phyloP scores from a whole-genome alignment of 1,140 invertebrate species.

The Metopolophium dirhodum region DNA sequence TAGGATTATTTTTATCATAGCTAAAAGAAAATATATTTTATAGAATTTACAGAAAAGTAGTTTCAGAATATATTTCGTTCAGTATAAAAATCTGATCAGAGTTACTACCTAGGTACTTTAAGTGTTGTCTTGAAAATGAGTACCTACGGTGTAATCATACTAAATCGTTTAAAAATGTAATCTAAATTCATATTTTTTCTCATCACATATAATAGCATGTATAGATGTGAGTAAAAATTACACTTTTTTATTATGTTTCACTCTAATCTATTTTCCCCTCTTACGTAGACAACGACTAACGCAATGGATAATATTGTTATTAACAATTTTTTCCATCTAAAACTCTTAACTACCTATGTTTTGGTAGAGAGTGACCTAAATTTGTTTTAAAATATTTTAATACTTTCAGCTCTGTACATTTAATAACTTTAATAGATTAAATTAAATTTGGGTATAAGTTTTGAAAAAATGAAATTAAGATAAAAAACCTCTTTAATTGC shows the following conservation, averaged over 20 bases:
- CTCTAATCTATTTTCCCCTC: neutral
- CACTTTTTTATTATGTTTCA: neutral
- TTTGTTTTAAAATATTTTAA: neutral
- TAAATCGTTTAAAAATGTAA: neutral
- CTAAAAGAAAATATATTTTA: neutral
- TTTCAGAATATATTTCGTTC: neutral
- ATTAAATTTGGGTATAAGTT: neutral
- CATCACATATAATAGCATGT: neutral
- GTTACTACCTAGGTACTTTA: neutral
- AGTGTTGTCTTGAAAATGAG: neutral
- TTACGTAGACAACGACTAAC: neutral
- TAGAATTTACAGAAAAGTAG: neutral
- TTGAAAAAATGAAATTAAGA: neutral
- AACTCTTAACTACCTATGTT: neutral
- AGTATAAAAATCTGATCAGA: neutral
- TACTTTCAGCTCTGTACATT: neutral
- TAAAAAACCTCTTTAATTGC: neutral
- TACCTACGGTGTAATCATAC: neutral
- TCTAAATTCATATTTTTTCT: conserved; percentile 14
- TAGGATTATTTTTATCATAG: neutral
- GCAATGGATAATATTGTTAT: neutral
- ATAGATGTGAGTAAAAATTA: neutral
- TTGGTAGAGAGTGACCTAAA: neutral
- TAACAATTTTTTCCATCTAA: neutral
- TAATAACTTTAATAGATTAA: neutral